Evolutionary conservation across 2,888 invertebrate genomes (phyloP), one percentile per base, ranked within the genome.

Genomic region (Unio delphinus): DNA sequence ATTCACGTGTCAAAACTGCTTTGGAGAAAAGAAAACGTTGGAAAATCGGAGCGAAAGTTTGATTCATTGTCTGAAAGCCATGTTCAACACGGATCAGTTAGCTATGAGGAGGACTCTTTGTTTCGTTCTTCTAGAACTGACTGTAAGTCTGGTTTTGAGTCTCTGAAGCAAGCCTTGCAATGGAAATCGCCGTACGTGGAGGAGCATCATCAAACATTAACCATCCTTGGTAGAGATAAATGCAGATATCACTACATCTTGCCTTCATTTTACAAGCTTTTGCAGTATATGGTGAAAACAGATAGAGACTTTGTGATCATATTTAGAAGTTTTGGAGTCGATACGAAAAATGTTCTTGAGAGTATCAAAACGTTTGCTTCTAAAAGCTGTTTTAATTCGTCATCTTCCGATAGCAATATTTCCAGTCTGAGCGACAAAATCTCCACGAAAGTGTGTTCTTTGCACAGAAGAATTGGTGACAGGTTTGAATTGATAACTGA

Each of bases 181-280:
- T 77, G 77, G 77, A 71, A 65, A 54, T 45, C 65, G 26, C 72
- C 73, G 8, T 77, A 73, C 34, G 72, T 75, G 28, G 73, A 74
- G 64, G 59, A 55, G 26, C 15, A 67, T 1, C 77, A 77, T 58
- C 56, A 61, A 23, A 59, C 66, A 23, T 56, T 73, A 45, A 75
- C 77, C 20, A 72, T 75, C 20, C 74, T 71, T 1, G 77, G 77
- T 55, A 69, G 68, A 1, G 66, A 67, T 55, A 61, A 69, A 3
- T 61, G 61, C 55, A 63, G 74, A 26, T 77, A 69, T 55, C 73
- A 77, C 67, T 73, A 73, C 34, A 68, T 77, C 17, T 58, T 77
- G 58, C 77, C 74, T 26, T 61, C 77, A 1, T 77, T 75, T 61
- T 73, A 68, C 23, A 67, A 68, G 69, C 59, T 77, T 55, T 28